A percentile compares a stretch with the other conserved stretches of the same genome.
phyloP scores from a whole-genome alignment of 2,888 invertebrate genomes.

The Leptopterna dolabrata region DNA sequence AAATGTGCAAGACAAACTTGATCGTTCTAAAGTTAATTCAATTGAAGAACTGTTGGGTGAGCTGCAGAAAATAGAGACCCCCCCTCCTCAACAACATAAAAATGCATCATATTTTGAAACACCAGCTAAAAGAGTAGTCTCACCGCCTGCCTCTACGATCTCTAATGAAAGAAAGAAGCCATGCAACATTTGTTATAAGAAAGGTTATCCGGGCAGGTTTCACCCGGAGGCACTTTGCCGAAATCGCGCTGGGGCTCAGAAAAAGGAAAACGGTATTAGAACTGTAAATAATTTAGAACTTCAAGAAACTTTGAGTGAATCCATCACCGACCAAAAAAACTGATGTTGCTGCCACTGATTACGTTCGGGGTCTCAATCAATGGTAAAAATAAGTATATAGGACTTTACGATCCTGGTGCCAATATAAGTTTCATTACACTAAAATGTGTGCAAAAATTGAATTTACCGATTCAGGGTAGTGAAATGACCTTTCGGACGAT shows the following conservation, averaged over 20 bases:
- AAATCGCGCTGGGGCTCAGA: not conserved
- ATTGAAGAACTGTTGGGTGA: too few relatives aligned
- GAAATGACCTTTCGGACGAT: not conserved
- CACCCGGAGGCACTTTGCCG: not conserved
- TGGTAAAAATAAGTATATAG: not conserved
- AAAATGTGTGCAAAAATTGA: not conserved
- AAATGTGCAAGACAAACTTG: too few relatives aligned
- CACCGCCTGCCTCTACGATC: too few relatives aligned
- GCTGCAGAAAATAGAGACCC: too few relatives aligned
- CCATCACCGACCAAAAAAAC: too few relatives aligned
- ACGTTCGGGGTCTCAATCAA: not conserved
- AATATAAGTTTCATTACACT: not conserved
- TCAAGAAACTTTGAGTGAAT: not conserved
- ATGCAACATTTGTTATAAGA: not conserved
- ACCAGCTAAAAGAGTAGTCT: too few relatives aligned
- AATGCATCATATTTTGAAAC: too few relatives aligned
- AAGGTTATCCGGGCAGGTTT: not conserved
- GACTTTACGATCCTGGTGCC: not conserved
- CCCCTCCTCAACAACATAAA: too few relatives aligned
- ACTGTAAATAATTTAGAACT: not conserved
- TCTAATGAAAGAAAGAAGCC: not conserved
- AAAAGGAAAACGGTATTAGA: not conserved
- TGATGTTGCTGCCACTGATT: not conserved
- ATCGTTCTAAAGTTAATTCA: too few relatives aligned
- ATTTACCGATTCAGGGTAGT: not conserved